These are phyloP conservation scores for Pocillopora verrucosa DNA, from an alignment of 64 coral and sea anemone species.

Conservation along the genomic window DNA sequence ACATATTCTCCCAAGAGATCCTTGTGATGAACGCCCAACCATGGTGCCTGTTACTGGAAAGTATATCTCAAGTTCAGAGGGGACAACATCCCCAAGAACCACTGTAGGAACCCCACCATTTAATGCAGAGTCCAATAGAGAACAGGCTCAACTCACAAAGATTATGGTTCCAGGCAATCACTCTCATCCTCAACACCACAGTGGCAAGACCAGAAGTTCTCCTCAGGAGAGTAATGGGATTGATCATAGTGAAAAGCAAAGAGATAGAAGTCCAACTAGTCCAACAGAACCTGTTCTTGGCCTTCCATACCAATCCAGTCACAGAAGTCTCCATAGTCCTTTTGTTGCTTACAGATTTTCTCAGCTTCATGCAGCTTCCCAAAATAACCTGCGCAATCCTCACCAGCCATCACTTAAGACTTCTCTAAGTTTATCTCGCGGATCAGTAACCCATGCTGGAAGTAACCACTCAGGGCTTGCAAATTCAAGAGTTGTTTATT, in stretches of 20 bases:
- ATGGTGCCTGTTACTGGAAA: conserved; percentile 38
- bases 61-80: conserved; percentile 24
- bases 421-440: not conserved
- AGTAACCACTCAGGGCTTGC: not conserved
- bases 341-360: conserved; percentile 31
- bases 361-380: conserved; percentile 29
- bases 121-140: not conserved
- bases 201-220: not conserved
- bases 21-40: conserved; percentile 36
- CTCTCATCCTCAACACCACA: not conserved
- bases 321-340: not conserved
- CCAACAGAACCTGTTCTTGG: conserved; percentile 16
- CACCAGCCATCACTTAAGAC: not conserved
- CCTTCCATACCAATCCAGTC: conserved; percentile 18
- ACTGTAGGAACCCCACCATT: not conserved
- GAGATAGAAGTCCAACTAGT: not conserved
- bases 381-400: conserved; percentile 5
- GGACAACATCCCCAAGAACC: not conserved
- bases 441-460: not conserved
- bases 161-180: not conserved
- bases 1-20: conserved; percentile 25
- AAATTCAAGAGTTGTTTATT: conserved; percentile 39
- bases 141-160: conserved; percentile 28
- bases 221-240: not conserved
- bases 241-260: conserved; percentile 11